A percentile compares a stretch with the other conserved stretches of the same genome.
Conservation (phyloP, 2,113 vertebrate genomes). For the Phaethon lepturus region DNA sequence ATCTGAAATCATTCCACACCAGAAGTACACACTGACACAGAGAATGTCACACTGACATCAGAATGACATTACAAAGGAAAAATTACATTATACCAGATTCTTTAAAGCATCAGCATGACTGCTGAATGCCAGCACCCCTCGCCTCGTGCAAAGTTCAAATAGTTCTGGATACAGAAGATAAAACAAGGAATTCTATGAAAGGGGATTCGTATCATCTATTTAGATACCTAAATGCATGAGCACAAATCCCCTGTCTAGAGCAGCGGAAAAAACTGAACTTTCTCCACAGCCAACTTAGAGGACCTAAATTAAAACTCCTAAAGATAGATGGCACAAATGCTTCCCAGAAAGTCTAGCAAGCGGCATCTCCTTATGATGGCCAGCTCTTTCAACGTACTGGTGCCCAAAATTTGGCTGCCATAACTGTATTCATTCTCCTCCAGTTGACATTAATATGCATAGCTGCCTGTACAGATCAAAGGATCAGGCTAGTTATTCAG, state of each 20-base stretch:
- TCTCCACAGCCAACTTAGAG: background rate
- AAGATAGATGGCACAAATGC: background rate
- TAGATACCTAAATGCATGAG: background rate
- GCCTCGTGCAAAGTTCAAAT: background rate
- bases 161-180: background rate
- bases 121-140: background rate
- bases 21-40: background rate
- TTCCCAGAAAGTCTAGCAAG: background rate
- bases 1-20: background rate
- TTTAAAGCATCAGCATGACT: background rate
- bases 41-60: background rate
- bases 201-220: background rate
- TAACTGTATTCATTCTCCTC: background rate
- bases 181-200: background rate
- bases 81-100: background rate
- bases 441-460: background rate
- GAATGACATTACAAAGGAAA: background rate
- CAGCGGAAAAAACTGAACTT: background rate
- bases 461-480: background rate
- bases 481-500: background rate
- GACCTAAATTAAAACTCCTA: constrained; percentile 8
- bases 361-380: background rate
- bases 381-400: background rate
- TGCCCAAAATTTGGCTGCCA: background rate
- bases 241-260: background rate